Evolutionary conservation across 92 coral and sea anemone genomes (phyloP).

Genomic region (Phenganax subtilis): DNA sequence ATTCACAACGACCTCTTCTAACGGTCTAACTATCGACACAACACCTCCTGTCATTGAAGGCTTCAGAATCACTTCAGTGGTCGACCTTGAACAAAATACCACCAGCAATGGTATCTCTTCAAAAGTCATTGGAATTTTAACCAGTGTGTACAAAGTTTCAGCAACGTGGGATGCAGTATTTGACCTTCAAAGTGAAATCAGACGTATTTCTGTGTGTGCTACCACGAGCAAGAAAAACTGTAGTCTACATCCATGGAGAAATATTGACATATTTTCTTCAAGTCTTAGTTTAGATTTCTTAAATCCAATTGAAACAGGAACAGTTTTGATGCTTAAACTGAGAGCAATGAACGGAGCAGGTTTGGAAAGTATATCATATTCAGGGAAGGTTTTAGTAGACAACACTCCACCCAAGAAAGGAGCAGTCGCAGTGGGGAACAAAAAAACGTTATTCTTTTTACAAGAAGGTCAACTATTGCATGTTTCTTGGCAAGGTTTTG

Average conservation of each 20-base stretch:
- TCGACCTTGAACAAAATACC: slow-evolving; percentile 18
- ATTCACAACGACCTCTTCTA: slow-evolving; percentile 61
- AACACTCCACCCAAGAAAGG: slow-evolving; percentile 66
- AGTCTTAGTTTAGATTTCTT: slow-evolving; percentile 37
- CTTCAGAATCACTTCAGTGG: slow-evolving; percentile 32
- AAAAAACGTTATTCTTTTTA: slow-evolving; percentile 48
- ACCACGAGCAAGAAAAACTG: slow-evolving; percentile 48
- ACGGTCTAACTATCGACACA: slow-evolving; percentile 68
- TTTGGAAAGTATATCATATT: slow-evolving; percentile 46
- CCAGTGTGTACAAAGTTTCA: background rate
- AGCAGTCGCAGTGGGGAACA: slow-evolving; percentile 60
- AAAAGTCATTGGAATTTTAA: slow-evolving; percentile 1
- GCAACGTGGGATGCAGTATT: slow-evolving; percentile 53
- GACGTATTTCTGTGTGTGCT: slow-evolving; percentile 57
- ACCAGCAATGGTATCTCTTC: background rate
- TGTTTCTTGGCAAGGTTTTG: slow-evolving; percentile 75
- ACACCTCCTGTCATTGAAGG: slow-evolving; percentile 60
- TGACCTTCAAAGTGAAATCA: slow-evolving; percentile 69
- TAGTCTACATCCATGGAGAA: slow-evolving; percentile 55
- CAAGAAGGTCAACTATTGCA: slow-evolving; percentile 52
- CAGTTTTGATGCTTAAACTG: slow-evolving; percentile 51
- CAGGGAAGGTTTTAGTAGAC: slow-evolving; percentile 63
- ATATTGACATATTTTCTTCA: slow-evolving; percentile 28
- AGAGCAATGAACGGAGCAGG: slow-evolving; percentile 76
- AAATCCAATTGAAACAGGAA: slow-evolving; percentile 64